A percentile compares a stretch with the other conserved stretches of the same genome.
These are phyloP conservation scores for Trachelus stipa DNA, from an alignment of 2,888 invertebrate species.

Conservation along the genomic window DNA sequence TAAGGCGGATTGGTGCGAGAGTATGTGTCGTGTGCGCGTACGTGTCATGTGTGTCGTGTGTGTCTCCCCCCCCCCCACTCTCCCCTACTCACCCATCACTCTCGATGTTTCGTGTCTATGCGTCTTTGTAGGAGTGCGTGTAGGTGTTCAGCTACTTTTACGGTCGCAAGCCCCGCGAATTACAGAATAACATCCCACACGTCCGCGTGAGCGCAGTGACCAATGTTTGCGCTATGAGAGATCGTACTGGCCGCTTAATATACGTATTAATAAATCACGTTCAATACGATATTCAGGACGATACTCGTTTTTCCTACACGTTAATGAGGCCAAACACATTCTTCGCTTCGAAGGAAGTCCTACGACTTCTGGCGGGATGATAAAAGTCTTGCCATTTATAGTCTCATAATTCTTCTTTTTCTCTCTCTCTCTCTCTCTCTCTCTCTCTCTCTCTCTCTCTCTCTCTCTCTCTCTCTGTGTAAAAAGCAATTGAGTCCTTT, in stretches of 20 bases:
- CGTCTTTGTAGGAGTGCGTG: constrained; percentile 16
- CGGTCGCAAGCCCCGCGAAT: constrained; percentile 27
- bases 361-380: no score
- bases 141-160: constrained; percentile 34
- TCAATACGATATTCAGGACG: constrained; percentile 29
- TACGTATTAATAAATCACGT: constrained; percentile 43
- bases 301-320: no score
- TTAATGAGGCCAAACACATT: no score
- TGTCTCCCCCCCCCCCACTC: no score
- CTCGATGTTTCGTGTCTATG: constrained; percentile 15
- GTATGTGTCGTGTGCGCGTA: constrained; percentile 12
- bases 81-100: not conserved
- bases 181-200: constrained; percentile 28
- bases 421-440: no score
- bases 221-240: constrained; percentile 36
- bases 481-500: no score
- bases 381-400: no score
- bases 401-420: no score
- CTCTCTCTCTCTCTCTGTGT: no score
- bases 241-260: constrained; percentile 30
- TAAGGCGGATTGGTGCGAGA: no score
- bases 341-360: no score
- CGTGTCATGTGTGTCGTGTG: constrained; percentile 1
- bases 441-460: no score
- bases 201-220: constrained; percentile 19